These are phyloP conservation scores for Balearica regulorum DNA, from an alignment of 2,797 vertebrate genomes.

Conservation along the genomic window DNA sequence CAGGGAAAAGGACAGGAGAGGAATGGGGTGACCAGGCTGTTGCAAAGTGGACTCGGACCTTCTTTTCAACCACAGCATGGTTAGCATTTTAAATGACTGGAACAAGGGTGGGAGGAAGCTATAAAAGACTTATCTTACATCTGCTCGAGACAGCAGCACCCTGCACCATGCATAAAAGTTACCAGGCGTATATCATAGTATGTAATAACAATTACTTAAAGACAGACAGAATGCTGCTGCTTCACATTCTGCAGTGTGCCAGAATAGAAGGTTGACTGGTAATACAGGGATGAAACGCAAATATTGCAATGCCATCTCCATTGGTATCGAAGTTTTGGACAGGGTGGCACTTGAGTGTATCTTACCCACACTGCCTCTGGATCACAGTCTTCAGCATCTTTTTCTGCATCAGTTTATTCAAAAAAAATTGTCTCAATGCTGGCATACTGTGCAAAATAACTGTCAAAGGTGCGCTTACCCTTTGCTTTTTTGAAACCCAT, in stretches of 20 bases:
- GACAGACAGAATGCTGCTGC: neutral
- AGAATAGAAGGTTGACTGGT: neutral
- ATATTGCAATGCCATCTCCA: neutral
- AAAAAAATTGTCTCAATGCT: neutral
- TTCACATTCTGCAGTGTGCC: rapidly evolving
- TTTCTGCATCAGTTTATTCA: neutral
- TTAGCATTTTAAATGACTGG: neutral
- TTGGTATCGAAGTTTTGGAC: neutral
- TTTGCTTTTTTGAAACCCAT: neutral
- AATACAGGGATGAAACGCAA: neutral
- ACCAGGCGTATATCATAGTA: neutral
- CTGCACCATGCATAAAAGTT: neutral
- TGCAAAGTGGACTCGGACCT: neutral
- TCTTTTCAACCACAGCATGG: neutral
- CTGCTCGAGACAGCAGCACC: neutral
- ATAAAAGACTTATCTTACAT: neutral
- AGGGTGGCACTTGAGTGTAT: neutral
- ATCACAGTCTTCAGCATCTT: neutral
- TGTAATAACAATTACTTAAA: neutral
- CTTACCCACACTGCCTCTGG: neutral
- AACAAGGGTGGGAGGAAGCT: neutral
- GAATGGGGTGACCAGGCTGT: neutral
- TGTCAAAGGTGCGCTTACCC: neutral
- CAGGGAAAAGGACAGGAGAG: neutral
- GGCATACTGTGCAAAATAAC: rapidly evolving